phyloP scores from a whole-genome alignment of 1,140 invertebrate species.

The Drosophila takahashii region DNA sequence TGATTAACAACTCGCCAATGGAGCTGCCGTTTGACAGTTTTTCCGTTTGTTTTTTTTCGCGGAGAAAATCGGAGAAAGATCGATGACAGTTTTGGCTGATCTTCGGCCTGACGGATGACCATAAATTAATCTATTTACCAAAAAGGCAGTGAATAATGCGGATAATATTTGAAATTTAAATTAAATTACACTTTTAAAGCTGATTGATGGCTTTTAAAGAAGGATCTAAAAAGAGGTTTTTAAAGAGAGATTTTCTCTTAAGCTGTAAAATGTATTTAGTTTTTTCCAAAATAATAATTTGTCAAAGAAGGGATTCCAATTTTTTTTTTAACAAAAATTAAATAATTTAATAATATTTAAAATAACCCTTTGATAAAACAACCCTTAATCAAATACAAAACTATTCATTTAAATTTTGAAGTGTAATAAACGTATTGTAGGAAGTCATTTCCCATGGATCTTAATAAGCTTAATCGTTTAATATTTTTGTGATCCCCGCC shows the following conservation, averaged over 20 bases:
- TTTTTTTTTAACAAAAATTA: too few species aligned
- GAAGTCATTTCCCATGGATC: slow-evolving; percentile 5
- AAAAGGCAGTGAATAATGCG: background rate
- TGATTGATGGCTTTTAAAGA: slow-evolving; percentile 7
- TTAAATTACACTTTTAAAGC: background rate
- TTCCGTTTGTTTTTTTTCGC: slow-evolving; percentile 4
- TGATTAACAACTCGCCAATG: slow-evolving; percentile 61
- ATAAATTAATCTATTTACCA: slow-evolving; percentile 33
- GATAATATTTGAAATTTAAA: slow-evolving; percentile 12
- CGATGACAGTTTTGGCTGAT: slow-evolving; percentile 67
- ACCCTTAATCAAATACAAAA: background rate
- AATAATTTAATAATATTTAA: too few species aligned
- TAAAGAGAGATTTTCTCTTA: background rate
- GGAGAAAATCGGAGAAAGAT: slow-evolving; percentile 47
- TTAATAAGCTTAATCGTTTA: slow-evolving; percentile 17
- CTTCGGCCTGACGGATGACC: slow-evolving; percentile 21
- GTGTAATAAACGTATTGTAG: background rate
- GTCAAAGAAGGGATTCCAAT: too few species aligned
- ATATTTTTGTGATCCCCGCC: slow-evolving; percentile 6
- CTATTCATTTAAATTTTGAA: background rate
- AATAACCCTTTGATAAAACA: background rate
- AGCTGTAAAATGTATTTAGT: background rate
- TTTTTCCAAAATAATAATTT: background rate
- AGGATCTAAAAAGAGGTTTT: too few species aligned
- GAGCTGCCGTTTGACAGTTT: slow-evolving; percentile 54